Evolutionary conservation across 1,140 invertebrate species (phyloP).

Genomic region (Heliconius himera): DNA sequence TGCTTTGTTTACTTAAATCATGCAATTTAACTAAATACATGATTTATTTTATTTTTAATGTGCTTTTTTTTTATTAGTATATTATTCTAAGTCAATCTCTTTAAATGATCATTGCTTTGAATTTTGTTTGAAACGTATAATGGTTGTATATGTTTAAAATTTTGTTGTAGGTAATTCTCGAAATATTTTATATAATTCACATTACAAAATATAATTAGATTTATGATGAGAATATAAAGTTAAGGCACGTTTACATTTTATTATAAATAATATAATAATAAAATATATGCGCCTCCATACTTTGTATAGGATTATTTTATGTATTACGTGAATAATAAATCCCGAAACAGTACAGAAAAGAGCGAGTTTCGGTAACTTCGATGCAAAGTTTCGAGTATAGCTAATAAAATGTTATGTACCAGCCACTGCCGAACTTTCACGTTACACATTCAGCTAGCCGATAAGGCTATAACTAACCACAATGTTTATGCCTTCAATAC

Average conservation of each 20-base stretch:
- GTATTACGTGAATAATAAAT: constrained; percentile 5
- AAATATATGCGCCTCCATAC: not conserved
- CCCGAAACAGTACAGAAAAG: constrained; percentile 8
- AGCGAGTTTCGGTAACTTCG: constrained; percentile 17
- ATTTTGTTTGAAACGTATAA: too few species aligned
- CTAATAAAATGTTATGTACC: constrained; percentile 40
- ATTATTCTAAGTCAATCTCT: too few species aligned
- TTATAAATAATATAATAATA: too few species aligned
- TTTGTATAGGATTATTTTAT: constrained; percentile 4
- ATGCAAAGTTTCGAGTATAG: constrained; percentile 19
- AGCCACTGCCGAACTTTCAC: constrained; percentile 37
- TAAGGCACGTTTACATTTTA: not conserved
- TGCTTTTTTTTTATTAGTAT: too few species aligned
- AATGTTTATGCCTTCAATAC: constrained; percentile 52
- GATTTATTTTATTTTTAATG: too few species aligned
- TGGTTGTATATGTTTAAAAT: too few species aligned
- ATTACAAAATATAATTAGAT: not conserved
- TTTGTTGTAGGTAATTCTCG: too few species aligned
- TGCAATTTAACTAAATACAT: too few species aligned
- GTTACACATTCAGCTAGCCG: constrained; percentile 27
- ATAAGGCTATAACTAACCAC: constrained; percentile 43
- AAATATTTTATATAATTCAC: too few species aligned
- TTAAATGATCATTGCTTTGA: too few species aligned
- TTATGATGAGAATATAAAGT: not conserved
- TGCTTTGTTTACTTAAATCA: too few species aligned